Percentiles rank a stretch among this genome's conserved stretches.
Evolutionary conservation across 2,113 vertebrate species (phyloP).

Genomic region (Hystrix brachyura): DNA sequence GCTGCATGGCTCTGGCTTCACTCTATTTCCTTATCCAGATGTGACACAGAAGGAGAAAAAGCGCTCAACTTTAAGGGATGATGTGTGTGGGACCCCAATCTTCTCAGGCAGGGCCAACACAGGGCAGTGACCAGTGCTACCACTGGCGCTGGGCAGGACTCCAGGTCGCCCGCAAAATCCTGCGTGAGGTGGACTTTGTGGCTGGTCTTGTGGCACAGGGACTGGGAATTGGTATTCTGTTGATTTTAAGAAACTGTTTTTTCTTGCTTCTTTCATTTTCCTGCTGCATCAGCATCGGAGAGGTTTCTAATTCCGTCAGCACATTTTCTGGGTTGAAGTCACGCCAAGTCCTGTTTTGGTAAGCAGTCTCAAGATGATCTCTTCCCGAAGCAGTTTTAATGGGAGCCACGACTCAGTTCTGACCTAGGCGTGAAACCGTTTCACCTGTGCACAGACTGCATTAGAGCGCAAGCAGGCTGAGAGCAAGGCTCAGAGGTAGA

Average conservation of each 20-base stretch:
- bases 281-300: slow-evolving; percentile 51
- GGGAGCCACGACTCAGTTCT: background rate
- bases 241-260: slow-evolving; percentile 31
- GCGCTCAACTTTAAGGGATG: background rate
- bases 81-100: fast-evolving
- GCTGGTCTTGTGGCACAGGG: background rate
- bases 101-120: background rate
- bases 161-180: fast-evolving
- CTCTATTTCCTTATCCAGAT: background rate
- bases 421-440: slow-evolving; percentile 24
- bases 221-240: background rate
- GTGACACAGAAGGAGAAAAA: background rate
- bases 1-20: background rate
- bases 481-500: background rate
- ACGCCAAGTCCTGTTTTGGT: slow-evolving; percentile 55
- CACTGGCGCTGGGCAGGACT: background rate
- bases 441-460: background rate
- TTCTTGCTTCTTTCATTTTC: slow-evolving; percentile 25
- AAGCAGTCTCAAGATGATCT: background rate
- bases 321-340: slow-evolving; percentile 50
- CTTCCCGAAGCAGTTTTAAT: background rate
- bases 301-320: slow-evolving; percentile 65
- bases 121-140: fast-evolving
- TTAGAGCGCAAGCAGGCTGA: background rate
- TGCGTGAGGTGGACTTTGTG: fast-evolving